Percentiles rank a stretch among this genome's conserved stretches.
Evolutionary conservation across 37 sponge, comb jelly and placozoan genomes (phyloP).

Genomic region (Chondrilla cf. caribensis): DNA sequence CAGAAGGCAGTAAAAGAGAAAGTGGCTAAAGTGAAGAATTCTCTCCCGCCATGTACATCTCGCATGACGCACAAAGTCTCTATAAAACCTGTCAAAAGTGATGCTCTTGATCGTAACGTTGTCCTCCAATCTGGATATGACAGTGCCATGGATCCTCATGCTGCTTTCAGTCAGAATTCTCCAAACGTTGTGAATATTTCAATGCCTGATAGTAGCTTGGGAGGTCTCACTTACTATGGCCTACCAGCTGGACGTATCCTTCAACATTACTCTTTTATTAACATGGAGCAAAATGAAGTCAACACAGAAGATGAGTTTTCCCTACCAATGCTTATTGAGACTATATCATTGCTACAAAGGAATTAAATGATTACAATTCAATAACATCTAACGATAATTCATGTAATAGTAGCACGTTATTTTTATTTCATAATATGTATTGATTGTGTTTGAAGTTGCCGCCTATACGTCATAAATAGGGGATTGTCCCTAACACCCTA

Average conservation of each 20-base stretch:
- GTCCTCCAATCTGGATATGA: no score
- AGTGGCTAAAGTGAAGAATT: not conserved
- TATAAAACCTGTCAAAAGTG: not conserved
- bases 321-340: no score
- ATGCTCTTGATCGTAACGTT: not conserved
- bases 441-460: no score
- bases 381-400: no score
- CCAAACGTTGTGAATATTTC: not conserved
- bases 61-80: not conserved
- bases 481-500: no score
- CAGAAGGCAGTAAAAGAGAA: not conserved
- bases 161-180: not conserved
- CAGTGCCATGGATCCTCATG: not conserved
- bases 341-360: no score
- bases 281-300: not conserved
- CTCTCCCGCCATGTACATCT: not conserved
- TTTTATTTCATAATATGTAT: no score
- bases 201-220: not conserved
- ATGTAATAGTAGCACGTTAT: no score
- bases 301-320: not conserved
- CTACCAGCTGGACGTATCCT: slow-evolving; percentile 6
- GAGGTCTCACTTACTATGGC: not conserved
- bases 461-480: no score
- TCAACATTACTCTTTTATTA: not conserved
- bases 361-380: no score